Evolutionary conservation across 2,797 vertebrate species (phyloP).

Genomic region (Pangasius krempfi): DNA sequence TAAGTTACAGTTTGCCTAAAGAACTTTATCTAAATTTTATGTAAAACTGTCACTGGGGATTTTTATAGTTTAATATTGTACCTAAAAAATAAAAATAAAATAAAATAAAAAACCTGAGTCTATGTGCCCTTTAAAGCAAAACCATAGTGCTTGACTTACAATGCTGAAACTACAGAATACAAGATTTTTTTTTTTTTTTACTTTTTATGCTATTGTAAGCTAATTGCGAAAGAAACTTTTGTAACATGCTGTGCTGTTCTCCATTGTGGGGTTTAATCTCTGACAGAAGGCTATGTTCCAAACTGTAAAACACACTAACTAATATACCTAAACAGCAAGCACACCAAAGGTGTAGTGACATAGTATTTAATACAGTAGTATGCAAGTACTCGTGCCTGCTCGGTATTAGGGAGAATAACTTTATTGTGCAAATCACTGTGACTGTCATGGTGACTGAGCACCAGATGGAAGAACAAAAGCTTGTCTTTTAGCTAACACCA

Average conservation of each 20-base stretch:
- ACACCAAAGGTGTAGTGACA: neutral
- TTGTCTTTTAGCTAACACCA: constrained; percentile 1
- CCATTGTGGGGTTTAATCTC: neutral
- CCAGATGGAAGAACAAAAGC: constrained; percentile 6
- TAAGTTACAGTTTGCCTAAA: neutral
- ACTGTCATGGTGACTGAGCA: constrained; percentile 4
- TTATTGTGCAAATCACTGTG: neutral
- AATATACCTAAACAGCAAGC: neutral
- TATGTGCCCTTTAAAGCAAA: neutral
- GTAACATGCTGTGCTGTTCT: neutral
- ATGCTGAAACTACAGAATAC: neutral
- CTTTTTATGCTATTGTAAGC: neutral
- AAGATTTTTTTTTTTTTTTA: neutral
- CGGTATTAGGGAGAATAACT: neutral
- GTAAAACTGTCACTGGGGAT: neutral
- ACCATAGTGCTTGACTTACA: neutral
- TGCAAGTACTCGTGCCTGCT: neutral
- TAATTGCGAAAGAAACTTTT: neutral
- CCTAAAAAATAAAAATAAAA: neutral
- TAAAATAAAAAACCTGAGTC: neutral
- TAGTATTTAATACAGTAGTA: neutral
- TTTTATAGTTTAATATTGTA: neutral
- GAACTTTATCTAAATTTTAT: neutral
- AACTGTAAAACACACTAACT: neutral
- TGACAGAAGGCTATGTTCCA: neutral